These are phyloP conservation scores for Pogonophryne albipinna DNA, from an alignment of 2,797 vertebrate species.

Conservation along the genomic window DNA sequence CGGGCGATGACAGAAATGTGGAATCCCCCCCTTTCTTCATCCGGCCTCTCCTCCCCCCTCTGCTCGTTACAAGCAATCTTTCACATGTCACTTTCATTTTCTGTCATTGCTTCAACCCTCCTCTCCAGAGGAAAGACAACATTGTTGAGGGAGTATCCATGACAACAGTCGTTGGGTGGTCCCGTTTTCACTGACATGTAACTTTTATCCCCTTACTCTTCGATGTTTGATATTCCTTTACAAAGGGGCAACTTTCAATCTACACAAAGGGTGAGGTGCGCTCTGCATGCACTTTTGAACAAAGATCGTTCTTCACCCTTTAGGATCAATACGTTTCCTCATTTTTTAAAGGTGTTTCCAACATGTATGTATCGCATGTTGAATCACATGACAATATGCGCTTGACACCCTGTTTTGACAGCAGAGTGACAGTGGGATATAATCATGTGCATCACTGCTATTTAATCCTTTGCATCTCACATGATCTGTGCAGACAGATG, in stretches of 20 bases:
- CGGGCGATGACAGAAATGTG: constrained; percentile 32
- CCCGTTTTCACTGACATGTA: constrained; percentile 36
- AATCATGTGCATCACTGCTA: neutral
- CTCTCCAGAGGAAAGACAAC: constrained; percentile 35
- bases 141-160: constrained; percentile 73
- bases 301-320: neutral
- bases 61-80: constrained; percentile 44
- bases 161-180: constrained; percentile 69
- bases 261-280: neutral
- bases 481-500: constrained; percentile 50
- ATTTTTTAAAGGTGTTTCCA: neutral
- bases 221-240: constrained; percentile 40
- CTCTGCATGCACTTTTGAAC: constrained; percentile 4
- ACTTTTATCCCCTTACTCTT: constrained; percentile 37
- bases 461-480: constrained; percentile 34
- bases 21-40: constrained; percentile 26
- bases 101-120: constrained; percentile 44
- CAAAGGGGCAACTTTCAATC: constrained; percentile 15
- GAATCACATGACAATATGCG: neutral
- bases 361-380: neutral
- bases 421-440: neutral
- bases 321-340: neutral
- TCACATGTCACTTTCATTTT: constrained; percentile 65
- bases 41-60: neutral
- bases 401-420: constrained; percentile 23